A percentile compares a stretch with the other conserved stretches of the same genome.
Evolutionary conservation across 2,888 invertebrate genomes (phyloP).

Genomic region (Nemotelus pantherinus): DNA sequence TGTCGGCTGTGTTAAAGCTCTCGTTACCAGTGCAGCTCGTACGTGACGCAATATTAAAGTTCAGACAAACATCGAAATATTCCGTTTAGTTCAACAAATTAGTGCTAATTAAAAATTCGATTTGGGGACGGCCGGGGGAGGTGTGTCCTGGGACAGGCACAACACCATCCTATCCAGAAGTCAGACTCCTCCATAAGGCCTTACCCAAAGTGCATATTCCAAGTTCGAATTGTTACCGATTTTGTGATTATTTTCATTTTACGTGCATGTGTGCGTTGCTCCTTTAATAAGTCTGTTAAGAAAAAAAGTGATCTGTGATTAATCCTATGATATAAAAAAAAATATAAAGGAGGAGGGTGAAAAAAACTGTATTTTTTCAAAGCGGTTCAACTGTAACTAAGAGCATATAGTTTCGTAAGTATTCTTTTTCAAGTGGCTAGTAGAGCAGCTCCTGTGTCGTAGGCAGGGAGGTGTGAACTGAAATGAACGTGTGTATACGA

Average conservation of each 20-base stretch:
- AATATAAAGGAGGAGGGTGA: neutral
- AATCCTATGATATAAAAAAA: neutral
- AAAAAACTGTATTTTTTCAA: slow-evolving; percentile 15
- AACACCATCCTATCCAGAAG: slow-evolving; percentile 54
- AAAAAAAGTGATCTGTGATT: slow-evolving; percentile 41
- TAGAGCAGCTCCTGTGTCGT: too few relatives aligned
- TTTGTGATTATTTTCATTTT: slow-evolving; percentile 27
- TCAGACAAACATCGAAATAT: slow-evolving; percentile 19
- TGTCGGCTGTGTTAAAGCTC: too few relatives aligned
- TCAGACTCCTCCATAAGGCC: slow-evolving; percentile 65
- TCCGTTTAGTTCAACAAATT: slow-evolving; percentile 26
- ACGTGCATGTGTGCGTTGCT: slow-evolving; percentile 13
- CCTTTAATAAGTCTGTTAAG: neutral
- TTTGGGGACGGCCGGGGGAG: slow-evolving; percentile 64
- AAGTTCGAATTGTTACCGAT: neutral
- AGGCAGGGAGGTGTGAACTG: too few relatives aligned
- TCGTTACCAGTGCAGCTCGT: neutral
- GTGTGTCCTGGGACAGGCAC: slow-evolving; percentile 61
- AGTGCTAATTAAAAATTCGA: slow-evolving; percentile 45
- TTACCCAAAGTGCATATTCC: slow-evolving; percentile 54
- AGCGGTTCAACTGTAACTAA: neutral
- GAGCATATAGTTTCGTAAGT: slow-evolving; percentile 29
- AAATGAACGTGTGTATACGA: too few relatives aligned
- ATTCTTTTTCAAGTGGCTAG: neutral
- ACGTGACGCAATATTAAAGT: neutral